A percentile compares a stretch with the other conserved stretches of the same genome.
These are phyloP conservation scores for Rhagoletis pomonella DNA, from an alignment of 1,140 invertebrate genomes.

Conservation along the genomic window DNA sequence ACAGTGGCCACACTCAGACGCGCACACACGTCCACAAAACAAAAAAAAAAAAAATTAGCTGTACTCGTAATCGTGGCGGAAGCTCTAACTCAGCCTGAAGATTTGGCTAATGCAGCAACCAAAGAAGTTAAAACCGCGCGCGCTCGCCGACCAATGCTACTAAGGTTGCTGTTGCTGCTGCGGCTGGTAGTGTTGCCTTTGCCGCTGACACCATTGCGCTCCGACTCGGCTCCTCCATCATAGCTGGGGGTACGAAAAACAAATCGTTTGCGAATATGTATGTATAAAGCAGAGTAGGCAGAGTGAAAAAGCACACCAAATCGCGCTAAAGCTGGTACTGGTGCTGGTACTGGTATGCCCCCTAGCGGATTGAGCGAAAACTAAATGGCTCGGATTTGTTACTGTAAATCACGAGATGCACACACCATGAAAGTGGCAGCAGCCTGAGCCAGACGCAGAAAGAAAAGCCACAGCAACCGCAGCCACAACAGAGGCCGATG, in stretches of 20 bases:
- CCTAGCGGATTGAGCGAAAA: conserved; percentile 34
- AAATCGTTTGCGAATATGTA: conserved; percentile 10
- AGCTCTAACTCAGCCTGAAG: conserved; percentile 34
- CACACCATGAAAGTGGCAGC: conserved; percentile 16
- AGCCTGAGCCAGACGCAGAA: background rate
- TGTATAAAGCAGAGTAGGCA: background rate
- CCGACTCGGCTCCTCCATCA: conserved; percentile 15
- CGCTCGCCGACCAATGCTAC: conserved; percentile 9
- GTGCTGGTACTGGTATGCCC: background rate
- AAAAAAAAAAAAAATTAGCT: background rate
- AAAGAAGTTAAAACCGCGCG: conserved; percentile 40
- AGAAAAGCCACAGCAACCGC: conserved; percentile 23
- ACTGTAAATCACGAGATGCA: conserved; percentile 45
- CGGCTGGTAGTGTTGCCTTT: background rate
- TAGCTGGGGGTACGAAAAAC: background rate
- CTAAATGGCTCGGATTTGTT: conserved; percentile 42
- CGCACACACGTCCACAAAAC: background rate
- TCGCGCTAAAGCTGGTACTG: background rate
- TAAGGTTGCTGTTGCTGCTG: background rate
- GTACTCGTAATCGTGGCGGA: conserved; percentile 1
- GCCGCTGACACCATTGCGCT: conserved; percentile 30
- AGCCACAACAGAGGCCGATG: conserved; percentile 1
- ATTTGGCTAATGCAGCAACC: conserved; percentile 28
- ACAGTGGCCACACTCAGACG: background rate
- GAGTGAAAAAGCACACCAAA: conserved; percentile 18